Conservation (phyloP, 2,888 invertebrate genomes). For the Morinoia aosen region DNA sequence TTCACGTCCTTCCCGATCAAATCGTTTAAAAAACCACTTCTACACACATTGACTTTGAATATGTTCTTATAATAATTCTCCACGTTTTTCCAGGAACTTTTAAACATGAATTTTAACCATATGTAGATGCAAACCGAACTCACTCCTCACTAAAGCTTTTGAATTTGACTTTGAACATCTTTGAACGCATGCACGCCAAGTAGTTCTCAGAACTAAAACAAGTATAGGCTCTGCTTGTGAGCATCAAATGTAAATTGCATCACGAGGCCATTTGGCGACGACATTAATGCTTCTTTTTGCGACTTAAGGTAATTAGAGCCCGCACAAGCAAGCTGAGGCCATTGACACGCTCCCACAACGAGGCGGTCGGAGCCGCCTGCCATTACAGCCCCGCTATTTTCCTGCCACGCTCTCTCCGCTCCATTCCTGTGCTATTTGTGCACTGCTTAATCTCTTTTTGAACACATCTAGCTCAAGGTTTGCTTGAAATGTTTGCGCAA, state of each 20-base stretch:
- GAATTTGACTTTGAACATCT: background rate
- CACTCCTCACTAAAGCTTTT: background rate
- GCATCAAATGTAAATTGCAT: constrained; percentile 42
- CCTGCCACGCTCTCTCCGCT: background rate
- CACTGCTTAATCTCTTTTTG: background rate
- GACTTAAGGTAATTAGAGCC: constrained; percentile 40
- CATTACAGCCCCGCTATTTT: background rate
- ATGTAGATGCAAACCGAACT: background rate
- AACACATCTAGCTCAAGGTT: background rate
- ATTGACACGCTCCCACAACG: constrained; percentile 9
- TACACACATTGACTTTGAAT: too few species aligned
- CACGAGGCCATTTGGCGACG: constrained; percentile 15
- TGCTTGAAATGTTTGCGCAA: background rate
- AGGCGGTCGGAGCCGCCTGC: background rate
- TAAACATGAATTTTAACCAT: background rate
- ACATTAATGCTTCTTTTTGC: constrained; percentile 19
- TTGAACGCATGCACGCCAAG: background rate
- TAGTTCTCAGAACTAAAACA: background rate
- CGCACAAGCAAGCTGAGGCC: background rate
- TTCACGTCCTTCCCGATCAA: too few species aligned
- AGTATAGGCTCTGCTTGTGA: background rate
- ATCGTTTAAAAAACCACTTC: too few species aligned
- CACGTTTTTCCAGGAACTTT: too few species aligned
- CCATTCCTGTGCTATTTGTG: background rate
- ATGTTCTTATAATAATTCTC: too few species aligned